Base-by-base conservation (phyloP, 2,888 invertebrate species). In the Gastracanthus pulcherrimus region DNA sequence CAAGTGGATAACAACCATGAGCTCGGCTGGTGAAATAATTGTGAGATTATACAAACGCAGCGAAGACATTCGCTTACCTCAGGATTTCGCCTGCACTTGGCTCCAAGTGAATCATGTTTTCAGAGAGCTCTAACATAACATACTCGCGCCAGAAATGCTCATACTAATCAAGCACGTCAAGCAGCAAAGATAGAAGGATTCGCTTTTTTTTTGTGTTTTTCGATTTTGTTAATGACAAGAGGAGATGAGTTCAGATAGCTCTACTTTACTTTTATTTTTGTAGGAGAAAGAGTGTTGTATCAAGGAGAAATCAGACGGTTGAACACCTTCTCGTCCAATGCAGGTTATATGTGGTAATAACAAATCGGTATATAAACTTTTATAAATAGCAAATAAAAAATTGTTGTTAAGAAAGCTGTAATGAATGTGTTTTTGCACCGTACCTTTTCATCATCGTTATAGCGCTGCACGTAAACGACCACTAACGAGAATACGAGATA, bases 21-120 rank as follows among this genome's bases (percentile, higher is more conserved):
- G 69, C 70, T 81, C 51, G 71, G 77, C 77, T 67, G 71, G 71
- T 81, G 77, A 81, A 51, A 26, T 38, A 13, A 60, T 78, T 70
- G 29, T 70, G 58, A 69, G 11, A 64, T 58, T 29, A 55, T 66
- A 78, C 34, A 78, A 48, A 62, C 72, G 19, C 80, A 71, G 79
- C 72, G 51, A 74, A 74, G 71, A 62, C 79, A n/a, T n/a, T 74
- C 75, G 81, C 83, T 83, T 83, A 83, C 83, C 83, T 83, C 83
- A 83, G 74, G 23, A 72, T 72, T 29, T 83, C 81, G 66, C 66
- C 75, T 48, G 83, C 64, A 70, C 31, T 78, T 9, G 62, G 76
- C 62, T 83, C 83, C 83, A 81, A 81, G 69, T 79, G 82, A 70
- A 80, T 71, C 83, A 83, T 82, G 60, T 74, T 80, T 70, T 78